Percentiles rank a stretch among this genome's conserved stretches.
These are phyloP conservation scores for Polyergus mexicanus DNA, from an alignment of 1,140 invertebrate species.

Conservation along the genomic window DNA sequence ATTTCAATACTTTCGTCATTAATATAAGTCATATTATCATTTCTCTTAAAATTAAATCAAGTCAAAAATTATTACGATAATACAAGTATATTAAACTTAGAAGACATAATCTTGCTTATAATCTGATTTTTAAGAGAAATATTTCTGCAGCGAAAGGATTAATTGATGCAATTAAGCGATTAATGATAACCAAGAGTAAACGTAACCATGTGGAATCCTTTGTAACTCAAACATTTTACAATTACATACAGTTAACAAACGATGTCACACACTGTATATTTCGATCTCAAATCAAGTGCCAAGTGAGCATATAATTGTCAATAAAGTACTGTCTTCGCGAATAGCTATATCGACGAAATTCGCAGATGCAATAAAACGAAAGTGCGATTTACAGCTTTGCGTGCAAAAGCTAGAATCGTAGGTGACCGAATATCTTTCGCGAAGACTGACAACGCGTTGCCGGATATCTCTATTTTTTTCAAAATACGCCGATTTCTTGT, in stretches of 20 bases:
- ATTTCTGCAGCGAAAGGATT: constrained; percentile 30
- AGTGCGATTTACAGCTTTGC: constrained; percentile 45
- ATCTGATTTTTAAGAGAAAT: neutral
- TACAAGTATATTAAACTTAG: neutral
- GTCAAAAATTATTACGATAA: constrained; percentile 6
- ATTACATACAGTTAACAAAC: constrained; percentile 24
- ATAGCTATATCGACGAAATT: constrained; percentile 22
- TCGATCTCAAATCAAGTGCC: constrained; percentile 17
- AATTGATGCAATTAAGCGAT: constrained; percentile 32
- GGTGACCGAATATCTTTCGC: neutral
- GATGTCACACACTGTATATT: constrained; percentile 22
- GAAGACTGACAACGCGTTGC: neutral
- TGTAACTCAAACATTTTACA: constrained; percentile 17
- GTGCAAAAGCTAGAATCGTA: constrained; percentile 50
- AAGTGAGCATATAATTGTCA: neutral
- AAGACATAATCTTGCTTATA: neutral
- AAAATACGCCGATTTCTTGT: constrained; percentile 14
- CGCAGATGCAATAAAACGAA: constrained; percentile 5
- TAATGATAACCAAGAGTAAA: constrained; percentile 14
- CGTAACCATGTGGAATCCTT: neutral
- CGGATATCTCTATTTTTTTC: neutral
- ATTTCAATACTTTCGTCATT: constrained; percentile 39
- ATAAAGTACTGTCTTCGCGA: neutral
- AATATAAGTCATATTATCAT: neutral
- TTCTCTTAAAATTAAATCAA: neutral